phyloP scores from a whole-genome alignment of 2,797 vertebrate genomes.

The Takifugu ocellatus region DNA sequence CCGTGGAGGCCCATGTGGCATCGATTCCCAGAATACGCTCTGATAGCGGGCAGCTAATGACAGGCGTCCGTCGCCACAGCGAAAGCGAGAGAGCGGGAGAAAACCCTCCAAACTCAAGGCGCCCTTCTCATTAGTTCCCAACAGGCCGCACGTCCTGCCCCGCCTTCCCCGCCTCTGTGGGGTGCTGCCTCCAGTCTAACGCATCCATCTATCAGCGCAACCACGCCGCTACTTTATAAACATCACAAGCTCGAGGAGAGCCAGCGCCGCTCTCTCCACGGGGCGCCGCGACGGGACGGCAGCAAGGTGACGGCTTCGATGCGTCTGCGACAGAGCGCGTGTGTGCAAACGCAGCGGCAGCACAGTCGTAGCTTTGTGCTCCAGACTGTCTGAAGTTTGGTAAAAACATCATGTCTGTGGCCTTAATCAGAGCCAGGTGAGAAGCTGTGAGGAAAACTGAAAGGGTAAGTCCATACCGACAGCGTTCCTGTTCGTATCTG shows the following conservation, averaged over 20 bases:
- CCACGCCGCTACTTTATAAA: constrained; percentile 18
- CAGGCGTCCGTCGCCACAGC: constrained; percentile 69
- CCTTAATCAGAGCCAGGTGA: constrained; percentile 67
- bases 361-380: constrained; percentile 50
- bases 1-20: constrained; percentile 55
- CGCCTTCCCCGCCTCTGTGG: constrained; percentile 63
- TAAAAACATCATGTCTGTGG: constrained; percentile 45
- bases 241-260: neutral
- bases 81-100: constrained; percentile 61
- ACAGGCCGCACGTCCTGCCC: constrained; percentile 58
- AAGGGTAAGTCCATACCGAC: constrained; percentile 34
- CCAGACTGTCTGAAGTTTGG: constrained; percentile 35
- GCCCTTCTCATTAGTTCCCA: constrained; percentile 77
- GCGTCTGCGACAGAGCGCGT: constrained; percentile 12
- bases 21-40: constrained; percentile 70
- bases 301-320: constrained; percentile 19
- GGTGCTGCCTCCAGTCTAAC: constrained; percentile 49
- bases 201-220: constrained; percentile 21
- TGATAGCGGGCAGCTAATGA: constrained; percentile 71
- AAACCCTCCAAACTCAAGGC: constrained; percentile 49
- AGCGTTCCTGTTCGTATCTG: constrained; percentile 42
- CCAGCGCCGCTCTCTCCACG: constrained; percentile 7
- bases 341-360: constrained; percentile 35
- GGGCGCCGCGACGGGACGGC: constrained; percentile 10
- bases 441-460: constrained; percentile 23